phyloP scores from a whole-genome alignment of 2,888 invertebrate species.

The Ptilodon capucinus region DNA sequence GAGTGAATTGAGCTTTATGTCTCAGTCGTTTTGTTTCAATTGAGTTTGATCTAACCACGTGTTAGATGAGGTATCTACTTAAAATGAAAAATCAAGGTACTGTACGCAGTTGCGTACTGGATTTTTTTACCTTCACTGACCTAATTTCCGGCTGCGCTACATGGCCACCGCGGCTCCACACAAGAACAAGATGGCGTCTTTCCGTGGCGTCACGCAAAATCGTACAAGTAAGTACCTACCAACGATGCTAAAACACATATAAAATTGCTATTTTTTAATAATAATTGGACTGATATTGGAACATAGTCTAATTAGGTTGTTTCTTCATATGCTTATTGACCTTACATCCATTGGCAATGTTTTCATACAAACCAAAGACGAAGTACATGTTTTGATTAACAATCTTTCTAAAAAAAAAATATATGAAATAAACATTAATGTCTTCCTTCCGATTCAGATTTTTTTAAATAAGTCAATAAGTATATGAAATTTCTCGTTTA shows the following conservation, averaged over 20 bases:
- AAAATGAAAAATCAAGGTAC: constrained; percentile 17
- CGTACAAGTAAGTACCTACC: constrained; percentile 57
- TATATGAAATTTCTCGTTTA: constrained; percentile 53
- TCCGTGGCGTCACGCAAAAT: constrained; percentile 40
- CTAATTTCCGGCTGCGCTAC: constrained; percentile 20
- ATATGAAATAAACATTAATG: constrained; percentile 40
- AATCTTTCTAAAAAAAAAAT: constrained; percentile 43
- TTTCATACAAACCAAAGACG: constrained; percentile 73
- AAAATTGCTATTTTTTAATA: constrained; percentile 34
- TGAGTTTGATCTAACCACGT: constrained; percentile 13
- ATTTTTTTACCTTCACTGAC: constrained; percentile 20
- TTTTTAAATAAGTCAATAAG: constrained; percentile 55
- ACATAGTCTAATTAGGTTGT: constrained; percentile 57
- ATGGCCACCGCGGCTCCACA: constrained; percentile 24
- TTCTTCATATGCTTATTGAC: constrained; percentile 67
- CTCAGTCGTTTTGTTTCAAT: constrained; percentile 15
- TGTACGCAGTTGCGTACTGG: constrained; percentile 20
- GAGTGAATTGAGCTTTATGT: constrained; percentile 30
- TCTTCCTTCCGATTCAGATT: constrained; percentile 56
- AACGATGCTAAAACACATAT: constrained; percentile 42
- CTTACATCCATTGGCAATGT: constrained; percentile 58
- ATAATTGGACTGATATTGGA: constrained; percentile 66
- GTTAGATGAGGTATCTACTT: constrained; percentile 13
- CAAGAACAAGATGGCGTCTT: constrained; percentile 51
- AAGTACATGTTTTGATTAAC: constrained; percentile 55